Evolutionary conservation across 2,797 vertebrate species (phyloP).

Genomic region (Pteropus rufus): DNA sequence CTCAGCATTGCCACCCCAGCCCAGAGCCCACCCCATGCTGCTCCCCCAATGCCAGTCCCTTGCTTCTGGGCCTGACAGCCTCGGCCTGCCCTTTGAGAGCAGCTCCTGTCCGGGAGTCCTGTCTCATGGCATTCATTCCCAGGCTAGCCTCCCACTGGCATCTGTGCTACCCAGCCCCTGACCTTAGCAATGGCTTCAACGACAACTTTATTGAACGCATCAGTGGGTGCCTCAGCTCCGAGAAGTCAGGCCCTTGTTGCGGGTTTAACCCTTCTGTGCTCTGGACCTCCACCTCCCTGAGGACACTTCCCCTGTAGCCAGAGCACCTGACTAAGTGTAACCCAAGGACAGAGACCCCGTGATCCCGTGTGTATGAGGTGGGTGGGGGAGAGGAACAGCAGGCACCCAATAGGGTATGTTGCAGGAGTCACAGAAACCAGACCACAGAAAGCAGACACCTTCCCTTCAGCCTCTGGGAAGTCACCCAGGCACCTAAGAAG

Average conservation of each 20-base stretch:
- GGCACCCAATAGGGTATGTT: neutral
- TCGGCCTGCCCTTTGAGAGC: neutral
- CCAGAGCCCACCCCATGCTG: neutral
- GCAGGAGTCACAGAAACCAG: neutral
- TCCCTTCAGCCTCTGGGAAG: neutral
- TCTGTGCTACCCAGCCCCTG: neutral
- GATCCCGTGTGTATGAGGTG: too few species aligned
- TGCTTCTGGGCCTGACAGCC: neutral
- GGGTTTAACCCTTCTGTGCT: neutral
- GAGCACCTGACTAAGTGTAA: neutral
- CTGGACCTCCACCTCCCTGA: neutral
- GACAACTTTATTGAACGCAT: neutral
- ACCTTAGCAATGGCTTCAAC: neutral
- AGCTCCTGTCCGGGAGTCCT: neutral
- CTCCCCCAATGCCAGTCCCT: neutral
- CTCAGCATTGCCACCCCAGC: neutral
- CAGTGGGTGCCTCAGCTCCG: neutral
- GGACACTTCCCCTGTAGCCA: neutral
- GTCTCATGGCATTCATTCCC: neutral
- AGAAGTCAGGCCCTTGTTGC: neutral
- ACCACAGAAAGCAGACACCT: neutral
- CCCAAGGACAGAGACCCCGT: neutral
- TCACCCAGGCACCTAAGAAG: neutral
- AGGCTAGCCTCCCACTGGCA: neutral
- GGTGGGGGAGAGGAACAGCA: too few species aligned